A percentile compares a stretch with the other conserved stretches of the same genome.
phyloP scores from a whole-genome alignment of 2,797 vertebrate genomes.

The Aphelocoma californica region DNA sequence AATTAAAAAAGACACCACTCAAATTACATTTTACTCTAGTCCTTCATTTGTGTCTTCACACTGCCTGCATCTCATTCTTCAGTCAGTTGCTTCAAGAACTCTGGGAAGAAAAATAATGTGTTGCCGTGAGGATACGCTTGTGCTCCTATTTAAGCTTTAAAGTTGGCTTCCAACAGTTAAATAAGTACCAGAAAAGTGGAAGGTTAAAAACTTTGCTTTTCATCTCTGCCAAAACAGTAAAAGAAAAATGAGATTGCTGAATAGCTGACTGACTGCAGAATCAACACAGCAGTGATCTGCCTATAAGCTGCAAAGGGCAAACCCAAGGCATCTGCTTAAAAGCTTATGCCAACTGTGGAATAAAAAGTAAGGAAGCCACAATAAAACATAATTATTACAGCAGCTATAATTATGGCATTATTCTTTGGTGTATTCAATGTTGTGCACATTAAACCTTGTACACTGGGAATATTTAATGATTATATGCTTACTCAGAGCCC shows the following conservation, averaged over 20 bases:
- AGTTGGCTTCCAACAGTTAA: slow-evolving; percentile 39
- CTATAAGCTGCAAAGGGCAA: slow-evolving; percentile 53
- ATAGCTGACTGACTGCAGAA: slow-evolving; percentile 39
- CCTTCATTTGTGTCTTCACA: slow-evolving; percentile 4
- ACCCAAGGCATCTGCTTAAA: slow-evolving; percentile 44
- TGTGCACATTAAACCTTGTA: not conserved
- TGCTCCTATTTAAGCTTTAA: slow-evolving; percentile 28
- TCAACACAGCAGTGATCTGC: slow-evolving; percentile 26
- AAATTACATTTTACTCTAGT: not conserved
- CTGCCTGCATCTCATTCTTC: not conserved
- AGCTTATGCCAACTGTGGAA: slow-evolving; percentile 2
- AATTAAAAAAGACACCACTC: slow-evolving; percentile 11
- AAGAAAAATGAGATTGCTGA: slow-evolving; percentile 60
- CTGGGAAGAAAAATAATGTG: not conserved
- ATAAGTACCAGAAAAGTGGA: slow-evolving; percentile 31
- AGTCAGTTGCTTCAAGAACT: not conserved
- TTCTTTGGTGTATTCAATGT: not conserved
- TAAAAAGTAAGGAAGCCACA: not conserved
- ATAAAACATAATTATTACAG: slow-evolving; percentile 26
- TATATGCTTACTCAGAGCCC: slow-evolving; percentile 8
- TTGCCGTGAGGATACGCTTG: not conserved
- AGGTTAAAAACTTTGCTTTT: slow-evolving; percentile 58
- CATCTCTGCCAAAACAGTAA: slow-evolving; percentile 46
- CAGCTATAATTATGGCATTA: slow-evolving; percentile 28
- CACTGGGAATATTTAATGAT: slow-evolving; percentile 55